These are phyloP conservation scores for Shargacucullia verbasci DNA, from an alignment of 2,888 invertebrate genomes.

Conservation along the genomic window DNA sequence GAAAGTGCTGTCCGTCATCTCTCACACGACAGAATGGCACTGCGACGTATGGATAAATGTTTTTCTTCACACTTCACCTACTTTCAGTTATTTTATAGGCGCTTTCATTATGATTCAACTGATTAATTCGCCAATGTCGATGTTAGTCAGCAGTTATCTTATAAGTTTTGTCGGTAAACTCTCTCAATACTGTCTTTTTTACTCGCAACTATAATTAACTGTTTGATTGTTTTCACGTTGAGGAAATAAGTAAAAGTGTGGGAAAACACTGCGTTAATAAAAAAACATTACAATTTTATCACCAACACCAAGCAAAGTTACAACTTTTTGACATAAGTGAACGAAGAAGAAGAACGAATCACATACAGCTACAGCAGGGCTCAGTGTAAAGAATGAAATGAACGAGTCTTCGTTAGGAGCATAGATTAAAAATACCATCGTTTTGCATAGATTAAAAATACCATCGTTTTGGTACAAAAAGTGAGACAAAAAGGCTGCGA, in stretches of 20 bases:
- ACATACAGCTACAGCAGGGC: too few species aligned
- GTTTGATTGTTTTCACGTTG: constrained; percentile 33
- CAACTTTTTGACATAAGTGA: constrained; percentile 59
- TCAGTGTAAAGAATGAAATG: constrained; percentile 16
- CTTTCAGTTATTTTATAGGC: constrained; percentile 78
- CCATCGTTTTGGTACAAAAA: too few species aligned
- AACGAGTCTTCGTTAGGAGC: background rate
- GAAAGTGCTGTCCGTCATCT: constrained; percentile 84
- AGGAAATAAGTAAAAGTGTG: constrained; percentile 58
- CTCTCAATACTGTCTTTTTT: constrained; percentile 18
- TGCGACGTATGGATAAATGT: constrained; percentile 48
- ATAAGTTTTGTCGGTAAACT: constrained; percentile 27
- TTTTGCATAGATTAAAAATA: too few species aligned
- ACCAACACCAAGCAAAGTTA: constrained; percentile 49
- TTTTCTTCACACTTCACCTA: constrained; percentile 80
- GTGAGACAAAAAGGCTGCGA: too few species aligned
- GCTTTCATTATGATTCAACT: constrained; percentile 85
- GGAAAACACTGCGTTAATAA: constrained; percentile 49
- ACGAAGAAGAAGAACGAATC: constrained; percentile 2
- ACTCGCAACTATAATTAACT: constrained; percentile 25
- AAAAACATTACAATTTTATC: constrained; percentile 48
- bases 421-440: background rate
- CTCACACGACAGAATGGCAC: constrained; percentile 44
- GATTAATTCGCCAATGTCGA: constrained; percentile 64
- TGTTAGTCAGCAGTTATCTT: constrained; percentile 50